phyloP scores from a whole-genome alignment of 2,113 vertebrate species.

The Oncorhynchus kisutch region DNA sequence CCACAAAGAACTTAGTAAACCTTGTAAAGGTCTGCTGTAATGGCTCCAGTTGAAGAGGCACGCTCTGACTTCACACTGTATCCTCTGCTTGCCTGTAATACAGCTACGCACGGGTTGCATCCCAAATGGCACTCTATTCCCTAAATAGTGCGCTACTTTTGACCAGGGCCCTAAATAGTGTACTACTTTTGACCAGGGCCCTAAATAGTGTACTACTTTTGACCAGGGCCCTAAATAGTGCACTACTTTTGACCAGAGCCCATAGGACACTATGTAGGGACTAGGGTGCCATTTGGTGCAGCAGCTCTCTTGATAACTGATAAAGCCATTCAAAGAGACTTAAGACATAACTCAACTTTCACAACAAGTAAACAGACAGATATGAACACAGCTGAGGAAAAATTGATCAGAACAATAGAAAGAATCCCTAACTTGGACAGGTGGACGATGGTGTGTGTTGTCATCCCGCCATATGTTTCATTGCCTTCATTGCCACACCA shows the following conservation, averaged over 20 bases:
- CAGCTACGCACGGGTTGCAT: too few relatives aligned
- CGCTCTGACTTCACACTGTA: background rate
- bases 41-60: background rate
- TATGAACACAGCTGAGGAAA: background rate
- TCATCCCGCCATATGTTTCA: conserved; percentile 55
- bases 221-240: too few relatives aligned
- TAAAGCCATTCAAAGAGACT: background rate
- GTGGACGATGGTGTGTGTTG: conserved; percentile 35
- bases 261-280: too few relatives aligned
- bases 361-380: background rate
- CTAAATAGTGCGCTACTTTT: background rate
- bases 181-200: background rate
- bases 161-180: background rate
- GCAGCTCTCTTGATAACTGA: background rate
- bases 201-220: too few relatives aligned
- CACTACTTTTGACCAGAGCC: too few relatives aligned
- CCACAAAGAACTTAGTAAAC: background rate
- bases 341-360: background rate
- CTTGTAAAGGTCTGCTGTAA: too few relatives aligned
- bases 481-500: conserved; percentile 55
- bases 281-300: too few relatives aligned
- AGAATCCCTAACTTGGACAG: conserved; percentile 11
- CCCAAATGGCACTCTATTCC: too few relatives aligned
- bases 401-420: conserved; percentile 31
- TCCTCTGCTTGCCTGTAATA: background rate